Evolutionary conservation across 2,888 invertebrate species (phyloP).

Genomic region (Dicranocentrus wangi): DNA sequence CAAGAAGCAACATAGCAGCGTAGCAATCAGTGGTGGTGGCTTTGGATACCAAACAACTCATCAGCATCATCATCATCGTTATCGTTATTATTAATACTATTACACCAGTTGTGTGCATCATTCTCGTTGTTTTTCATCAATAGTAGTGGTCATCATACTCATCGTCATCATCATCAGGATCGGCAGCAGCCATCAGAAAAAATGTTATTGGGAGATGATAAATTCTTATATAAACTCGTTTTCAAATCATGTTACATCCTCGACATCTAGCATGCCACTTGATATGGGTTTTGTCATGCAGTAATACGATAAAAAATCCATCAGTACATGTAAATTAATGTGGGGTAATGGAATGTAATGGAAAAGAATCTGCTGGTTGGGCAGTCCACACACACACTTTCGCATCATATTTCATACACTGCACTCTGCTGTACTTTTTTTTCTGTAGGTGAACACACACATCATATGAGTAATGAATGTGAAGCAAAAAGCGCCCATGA

Average conservation of each 20-base stretch:
- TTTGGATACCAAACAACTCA: conserved; percentile 2
- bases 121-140: too few species aligned
- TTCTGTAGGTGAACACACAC: too few species aligned
- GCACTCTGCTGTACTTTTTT: too few species aligned
- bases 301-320: conserved; percentile 43
- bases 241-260: conserved; percentile 21
- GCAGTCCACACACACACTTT: too few species aligned
- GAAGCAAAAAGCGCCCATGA: too few species aligned
- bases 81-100: background rate
- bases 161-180: background rate
- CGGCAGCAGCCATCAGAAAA: background rate
- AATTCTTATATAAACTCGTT: conserved; percentile 39
- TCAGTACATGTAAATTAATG: conserved; percentile 7
- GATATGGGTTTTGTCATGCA: conserved; percentile 50
- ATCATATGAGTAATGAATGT: too few species aligned
- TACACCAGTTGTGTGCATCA: background rate
- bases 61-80: background rate
- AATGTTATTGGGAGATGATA: background rate
- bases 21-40: too few species aligned
- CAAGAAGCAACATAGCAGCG: too few species aligned
- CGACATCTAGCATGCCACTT: conserved; percentile 52
- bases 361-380: too few species aligned
- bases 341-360: background rate
- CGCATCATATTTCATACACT: too few species aligned
- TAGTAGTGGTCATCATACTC: too few species aligned